Base-by-base conservation (phyloP, 2,888 invertebrate genomes). In the Leptinotarsa juncta region DNA sequence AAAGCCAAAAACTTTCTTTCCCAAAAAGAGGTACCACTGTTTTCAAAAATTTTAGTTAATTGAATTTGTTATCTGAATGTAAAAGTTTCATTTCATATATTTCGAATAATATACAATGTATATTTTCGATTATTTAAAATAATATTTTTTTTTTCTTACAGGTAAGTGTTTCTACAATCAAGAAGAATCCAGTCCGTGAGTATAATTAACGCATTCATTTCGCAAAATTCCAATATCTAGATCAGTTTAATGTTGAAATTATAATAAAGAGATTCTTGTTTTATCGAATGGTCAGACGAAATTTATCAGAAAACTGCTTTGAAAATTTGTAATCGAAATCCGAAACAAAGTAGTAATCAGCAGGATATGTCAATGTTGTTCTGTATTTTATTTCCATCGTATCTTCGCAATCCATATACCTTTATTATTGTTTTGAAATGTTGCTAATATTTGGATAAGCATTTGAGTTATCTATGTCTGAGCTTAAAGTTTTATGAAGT, bases 91-190 rank as follows among this genome's bases (percentile, higher is more conserved):
- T 0, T 57, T 23, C 5, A 4, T 57, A 57, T 15, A 57, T 7
- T 10, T 20, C 20, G 14, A 23, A 23, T 32, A 32, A 32, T 42
- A 2, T 3, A 15, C 23, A 0, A 26, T 23, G 12, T 60, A 23
- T 7, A 14, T 32, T 48, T 66, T 48, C 0, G 16, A 53, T 4
- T 14, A 16, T 23, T 42, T 1, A 14, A 15, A 48, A 65, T 65
- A 10, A 18, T 32, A 32, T 26, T 26, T 48, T 23, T 7, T 18
- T 48, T 53, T 53, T 26, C 14, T 67, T 67, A n/a, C 67, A 67
- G 67, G 67, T 67, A 67, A 67, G 67, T 53, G 18, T 16, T n/a
- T 67, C 14, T 7, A 53, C 32, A 2, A 53, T 26, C 67, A 10
- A 26, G 5, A n/a, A 14, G 14, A 26, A 26, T 51, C 16, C 53